Conservation (phyloP, 1,140 invertebrate species). For the Drosophila bipectinata region DNA sequence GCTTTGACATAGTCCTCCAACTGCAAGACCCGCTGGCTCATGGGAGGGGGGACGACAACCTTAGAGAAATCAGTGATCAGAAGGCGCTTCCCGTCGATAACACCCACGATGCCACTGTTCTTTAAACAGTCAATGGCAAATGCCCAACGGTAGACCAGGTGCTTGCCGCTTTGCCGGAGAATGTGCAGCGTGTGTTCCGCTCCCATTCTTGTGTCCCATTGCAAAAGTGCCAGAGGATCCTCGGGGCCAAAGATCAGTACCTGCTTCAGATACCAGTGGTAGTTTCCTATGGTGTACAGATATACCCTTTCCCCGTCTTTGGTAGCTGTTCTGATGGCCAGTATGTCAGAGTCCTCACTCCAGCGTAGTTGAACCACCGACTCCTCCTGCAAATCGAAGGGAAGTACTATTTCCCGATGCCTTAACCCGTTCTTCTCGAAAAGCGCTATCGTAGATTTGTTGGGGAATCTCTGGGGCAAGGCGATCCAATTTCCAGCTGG, state of each 20-base stretch:
- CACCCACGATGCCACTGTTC: slow-evolving; percentile 86
- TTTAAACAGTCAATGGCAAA: slow-evolving; percentile 71
- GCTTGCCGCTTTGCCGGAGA: slow-evolving; percentile 85
- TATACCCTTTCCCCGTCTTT: slow-evolving; percentile 85
- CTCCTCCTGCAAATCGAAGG: slow-evolving; percentile 85
- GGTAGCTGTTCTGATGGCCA: slow-evolving; percentile 87
- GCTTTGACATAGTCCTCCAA: slow-evolving; percentile 86
- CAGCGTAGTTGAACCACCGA: slow-evolving; percentile 88
- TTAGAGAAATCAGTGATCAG: slow-evolving; percentile 90
- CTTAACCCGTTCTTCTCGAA: slow-evolving; percentile 97
- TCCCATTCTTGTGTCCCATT: slow-evolving; percentile 87
- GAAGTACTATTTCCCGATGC: slow-evolving; percentile 92
- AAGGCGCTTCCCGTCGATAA: slow-evolving; percentile 91
- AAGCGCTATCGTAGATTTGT: slow-evolving; percentile 91
- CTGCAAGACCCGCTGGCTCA: slow-evolving; percentile 88
- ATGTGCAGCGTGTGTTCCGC: slow-evolving; percentile 87
- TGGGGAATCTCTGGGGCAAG: slow-evolving; percentile 87
- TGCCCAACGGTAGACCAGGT: slow-evolving; percentile 85
- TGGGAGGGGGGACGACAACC: slow-evolving; percentile 92
- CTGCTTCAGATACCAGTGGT: slow-evolving; percentile 96
- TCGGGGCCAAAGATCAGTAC: slow-evolving; percentile 68
- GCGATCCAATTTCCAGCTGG: slow-evolving; percentile 92
- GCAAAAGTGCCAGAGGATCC: slow-evolving; percentile 84
- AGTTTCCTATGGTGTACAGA: slow-evolving; percentile 93
- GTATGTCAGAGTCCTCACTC: slow-evolving; percentile 92